Percentiles rank a stretch among this genome's conserved stretches.
phyloP scores from a whole-genome alignment of 2,113 vertebrate genomes.

The Chrysochloris asiatica region DNA sequence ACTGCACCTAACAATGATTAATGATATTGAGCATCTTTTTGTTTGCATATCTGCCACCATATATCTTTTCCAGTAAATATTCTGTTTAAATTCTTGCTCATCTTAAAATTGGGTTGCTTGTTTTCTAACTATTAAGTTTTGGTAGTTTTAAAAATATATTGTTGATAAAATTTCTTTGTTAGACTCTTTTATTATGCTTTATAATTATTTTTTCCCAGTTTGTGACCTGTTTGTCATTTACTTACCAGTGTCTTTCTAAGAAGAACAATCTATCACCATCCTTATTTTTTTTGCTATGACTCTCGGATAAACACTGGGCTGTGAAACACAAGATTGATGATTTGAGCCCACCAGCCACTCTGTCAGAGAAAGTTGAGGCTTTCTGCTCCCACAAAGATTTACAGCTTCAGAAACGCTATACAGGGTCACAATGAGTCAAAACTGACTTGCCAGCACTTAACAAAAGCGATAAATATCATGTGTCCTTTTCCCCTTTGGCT shows the following conservation, averaged over 20 bases:
- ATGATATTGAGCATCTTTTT: neutral
- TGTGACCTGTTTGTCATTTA: neutral
- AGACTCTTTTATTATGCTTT: neutral
- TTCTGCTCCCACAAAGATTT: too few relatives aligned
- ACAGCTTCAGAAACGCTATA: too few relatives aligned
- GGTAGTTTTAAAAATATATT: too few relatives aligned
- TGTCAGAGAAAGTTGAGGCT: too few relatives aligned
- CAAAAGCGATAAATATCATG: neutral
- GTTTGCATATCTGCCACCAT: neutral
- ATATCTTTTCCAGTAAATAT: neutral
- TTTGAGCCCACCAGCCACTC: too few relatives aligned
- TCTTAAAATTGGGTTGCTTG: neutral
- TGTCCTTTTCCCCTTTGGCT: neutral
- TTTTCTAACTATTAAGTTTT: too few relatives aligned
- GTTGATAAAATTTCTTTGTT: neutral
- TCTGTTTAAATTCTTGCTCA: conserved; percentile 1
- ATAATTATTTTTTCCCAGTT: conserved; percentile 3
- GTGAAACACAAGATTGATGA: too few relatives aligned
- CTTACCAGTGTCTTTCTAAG: neutral
- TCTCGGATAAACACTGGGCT: too few relatives aligned
- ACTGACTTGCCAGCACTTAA: too few relatives aligned
- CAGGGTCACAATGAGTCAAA: too few relatives aligned
- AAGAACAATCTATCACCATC: neutral
- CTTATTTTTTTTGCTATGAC: neutral
- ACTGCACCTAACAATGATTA: too few relatives aligned